A percentile compares a stretch with the other conserved stretches of the same genome.
Conservation (phyloP, 2,888 invertebrate genomes). For the Galerucella nymphaeae region DNA sequence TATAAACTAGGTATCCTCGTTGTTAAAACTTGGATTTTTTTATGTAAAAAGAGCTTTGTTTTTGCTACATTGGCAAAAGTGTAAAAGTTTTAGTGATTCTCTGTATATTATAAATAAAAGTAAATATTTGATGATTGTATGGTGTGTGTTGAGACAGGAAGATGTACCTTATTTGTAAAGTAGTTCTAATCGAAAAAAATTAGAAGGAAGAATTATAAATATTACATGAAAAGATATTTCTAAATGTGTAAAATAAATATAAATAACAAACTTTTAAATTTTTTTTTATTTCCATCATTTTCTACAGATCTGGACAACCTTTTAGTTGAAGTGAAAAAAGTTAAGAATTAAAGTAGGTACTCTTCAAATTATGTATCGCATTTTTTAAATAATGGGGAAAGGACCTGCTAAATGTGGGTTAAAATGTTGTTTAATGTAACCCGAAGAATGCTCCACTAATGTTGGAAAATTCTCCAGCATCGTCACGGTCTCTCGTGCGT, state of each 20-base stretch:
- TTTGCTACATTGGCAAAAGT: conserved; percentile 43
- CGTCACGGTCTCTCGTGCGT: no score
- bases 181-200: conserved; percentile 58
- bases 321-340: no score
- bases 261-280: conserved; percentile 56
- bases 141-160: conserved; percentile 61
- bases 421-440: no score
- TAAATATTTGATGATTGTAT: conserved; percentile 58
- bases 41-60: conserved; percentile 39
- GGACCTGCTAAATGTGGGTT: no score
- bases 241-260: conserved; percentile 66
- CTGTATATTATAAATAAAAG: conserved; percentile 58
- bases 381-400: no score
- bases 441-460: no score
- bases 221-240: conserved; percentile 64
- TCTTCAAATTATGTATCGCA: no score
- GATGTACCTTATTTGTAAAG: conserved; percentile 66
- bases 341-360: no score
- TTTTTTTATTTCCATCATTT: conserved; percentile 16
- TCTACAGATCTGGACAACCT: neutral
- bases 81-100: conserved; percentile 58
- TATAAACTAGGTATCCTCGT: conserved; percentile 42
- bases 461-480: no score
- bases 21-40: conserved; percentile 35
- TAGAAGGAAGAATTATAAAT: conserved; percentile 63